A percentile compares a stretch with the other conserved stretches of the same genome.
phyloP scores from a whole-genome alignment of 2,888 invertebrate species.

The Galerucella calmariensis region DNA sequence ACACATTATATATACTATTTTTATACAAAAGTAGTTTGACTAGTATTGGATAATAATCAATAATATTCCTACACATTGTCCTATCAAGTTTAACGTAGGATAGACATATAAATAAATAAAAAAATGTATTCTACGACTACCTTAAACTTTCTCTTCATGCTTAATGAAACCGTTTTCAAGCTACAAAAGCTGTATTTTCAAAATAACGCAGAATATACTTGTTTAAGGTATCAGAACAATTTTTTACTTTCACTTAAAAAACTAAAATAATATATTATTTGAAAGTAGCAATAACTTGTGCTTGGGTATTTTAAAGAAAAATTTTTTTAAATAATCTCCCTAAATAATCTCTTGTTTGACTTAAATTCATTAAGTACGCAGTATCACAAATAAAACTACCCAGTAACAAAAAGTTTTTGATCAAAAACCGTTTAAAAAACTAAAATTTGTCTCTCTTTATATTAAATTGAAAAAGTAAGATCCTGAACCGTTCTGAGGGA shows the following conservation, averaged over 20 bases:
- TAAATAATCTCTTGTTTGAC: conserved; percentile 24
- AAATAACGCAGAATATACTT: too few species aligned
- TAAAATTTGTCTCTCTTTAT: neutral
- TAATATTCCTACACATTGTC: too few species aligned
- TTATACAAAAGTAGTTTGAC: too few species aligned
- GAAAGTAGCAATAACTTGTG: conserved; percentile 25
- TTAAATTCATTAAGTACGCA: conserved; percentile 24
- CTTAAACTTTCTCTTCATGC: neutral
- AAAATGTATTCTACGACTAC: neutral
- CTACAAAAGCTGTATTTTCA: neutral
- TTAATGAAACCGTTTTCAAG: neutral
- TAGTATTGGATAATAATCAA: too few species aligned
- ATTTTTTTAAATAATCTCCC: conserved; percentile 20
- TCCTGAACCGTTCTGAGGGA: too few species aligned
- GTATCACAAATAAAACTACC: conserved; percentile 30
- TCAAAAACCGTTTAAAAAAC: neutral
- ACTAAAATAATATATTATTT: conserved; percentile 21
- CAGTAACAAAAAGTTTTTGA: conserved; percentile 17
- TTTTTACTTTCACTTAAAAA: neutral
- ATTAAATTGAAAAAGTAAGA: too few species aligned
- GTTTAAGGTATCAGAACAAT: neutral
- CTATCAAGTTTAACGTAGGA: neutral
- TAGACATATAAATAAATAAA: neutral
- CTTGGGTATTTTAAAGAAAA: conserved; percentile 4
- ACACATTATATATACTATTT: too few species aligned